Evolutionary conservation across 1,140 invertebrate genomes (phyloP), one percentile per base, ranked within the genome.

Genomic region (Matsumurasca onukii): DNA sequence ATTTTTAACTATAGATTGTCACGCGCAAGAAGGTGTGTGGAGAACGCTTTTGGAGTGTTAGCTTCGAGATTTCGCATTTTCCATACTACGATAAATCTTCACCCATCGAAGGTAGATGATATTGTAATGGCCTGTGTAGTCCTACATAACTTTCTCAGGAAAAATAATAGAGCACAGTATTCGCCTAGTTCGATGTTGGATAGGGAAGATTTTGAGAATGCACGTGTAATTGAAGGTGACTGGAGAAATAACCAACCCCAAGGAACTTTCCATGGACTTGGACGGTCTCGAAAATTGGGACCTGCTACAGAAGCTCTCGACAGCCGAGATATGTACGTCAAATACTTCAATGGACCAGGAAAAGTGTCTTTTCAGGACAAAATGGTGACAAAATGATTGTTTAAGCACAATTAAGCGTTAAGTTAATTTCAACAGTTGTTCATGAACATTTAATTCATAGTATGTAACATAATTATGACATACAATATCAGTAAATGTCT

Each of bases 271-370:
- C 22, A 61, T 61, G 27, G 22, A 29, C 57, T 61, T 30, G 2
- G 27, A 2, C 2, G 27, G 3, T 55, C 45, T 29, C 45, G 45
- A 1, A 52, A 3, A 17, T 12, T 52, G n/a, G n/a, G 3, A 67
- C 9, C 65, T 57, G 20, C 65, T 1, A 67, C 20, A 9, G 48
- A 67, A 55, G 65, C 65, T 67, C n/a, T 17, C 27, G 45, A n/a
- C 9, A 67, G 31, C 27, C 65, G 45, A 67, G 65, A 67, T 67
- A 27, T 67, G 2, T 57, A 67, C 17, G 65, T 67, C 13, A 39
- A 55, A 1, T 67, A 67, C 27, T 67, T 67, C 65, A 67, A 52
- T 67, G 45, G 17, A 55, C 65, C 39, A 55, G 49, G 65, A 67
- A 67, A 67, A 9, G 34, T 67, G 45, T n/a, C 31, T 5, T 67